phyloP scores from a whole-genome alignment of 2,113 vertebrate species.

The Saguinus imperator region DNA sequence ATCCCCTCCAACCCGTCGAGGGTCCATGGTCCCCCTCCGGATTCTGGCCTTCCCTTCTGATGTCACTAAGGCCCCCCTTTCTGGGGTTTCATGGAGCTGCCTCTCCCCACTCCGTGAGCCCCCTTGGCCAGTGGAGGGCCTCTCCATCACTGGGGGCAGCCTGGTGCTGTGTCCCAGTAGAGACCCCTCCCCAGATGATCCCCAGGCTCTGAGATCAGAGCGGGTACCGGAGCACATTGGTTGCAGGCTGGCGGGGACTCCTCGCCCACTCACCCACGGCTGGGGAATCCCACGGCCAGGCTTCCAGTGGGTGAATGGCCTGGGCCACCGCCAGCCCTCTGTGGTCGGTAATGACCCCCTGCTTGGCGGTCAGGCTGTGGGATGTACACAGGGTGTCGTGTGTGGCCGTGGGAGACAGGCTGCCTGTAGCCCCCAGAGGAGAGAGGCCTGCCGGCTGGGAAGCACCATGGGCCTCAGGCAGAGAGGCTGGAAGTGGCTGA shows the following conservation, averaged over 20 bases:
- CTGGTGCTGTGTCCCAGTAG: neutral
- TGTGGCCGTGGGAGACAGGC: constrained; percentile 15
- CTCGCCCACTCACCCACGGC: neutral
- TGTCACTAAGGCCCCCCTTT: neutral
- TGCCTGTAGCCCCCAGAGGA: neutral
- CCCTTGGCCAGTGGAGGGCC: neutral
- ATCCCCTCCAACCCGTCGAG: neutral
- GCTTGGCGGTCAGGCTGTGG: neutral
- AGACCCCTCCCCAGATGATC: neutral
- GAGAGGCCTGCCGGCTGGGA: neutral
- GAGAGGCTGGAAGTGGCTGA: neutral
- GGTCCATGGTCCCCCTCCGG: neutral
- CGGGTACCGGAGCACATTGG: neutral
- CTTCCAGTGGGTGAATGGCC: constrained; percentile 14
- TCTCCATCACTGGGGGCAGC: neutral
- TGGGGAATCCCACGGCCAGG: constrained; percentile 16
- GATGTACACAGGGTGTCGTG: too few relatives aligned
- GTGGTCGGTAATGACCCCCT: constrained; percentile 23
- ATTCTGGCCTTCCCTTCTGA: neutral
- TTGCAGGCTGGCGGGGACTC: neutral
- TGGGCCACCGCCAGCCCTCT: neutral
- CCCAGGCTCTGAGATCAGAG: neutral
- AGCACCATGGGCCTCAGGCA: neutral
- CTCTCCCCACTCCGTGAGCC: neutral
- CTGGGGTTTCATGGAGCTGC: neutral